Percentiles rank a stretch among this genome's conserved stretches.
These are phyloP conservation scores for Bilobella aurantiaca DNA, from an alignment of 1,140 invertebrate genomes.

Conservation along the genomic window DNA sequence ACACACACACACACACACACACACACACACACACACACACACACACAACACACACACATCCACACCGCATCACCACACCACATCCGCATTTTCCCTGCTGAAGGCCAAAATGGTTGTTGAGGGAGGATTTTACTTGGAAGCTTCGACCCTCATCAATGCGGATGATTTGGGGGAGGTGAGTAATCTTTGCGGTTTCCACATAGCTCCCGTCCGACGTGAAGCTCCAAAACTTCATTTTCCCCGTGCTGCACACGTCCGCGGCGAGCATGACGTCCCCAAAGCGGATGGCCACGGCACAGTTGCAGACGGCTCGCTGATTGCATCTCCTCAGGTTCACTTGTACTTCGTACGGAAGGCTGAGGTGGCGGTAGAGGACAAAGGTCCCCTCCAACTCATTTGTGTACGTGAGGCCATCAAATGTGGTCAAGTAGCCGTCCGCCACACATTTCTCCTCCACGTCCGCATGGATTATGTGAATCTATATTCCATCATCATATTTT, in stretches of 20 bases:
- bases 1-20: no score
- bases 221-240: conserved; percentile 34
- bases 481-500: no score
- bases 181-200: conserved; percentile 25
- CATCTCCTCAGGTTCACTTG: conserved; percentile 32
- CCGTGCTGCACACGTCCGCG: conserved; percentile 30
- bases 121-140: conserved; percentile 35
- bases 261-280: conserved; percentile 32
- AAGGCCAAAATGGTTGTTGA: no score
- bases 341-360: conserved; percentile 33
- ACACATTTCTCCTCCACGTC: conserved; percentile 33
- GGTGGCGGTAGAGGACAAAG: conserved; percentile 34
- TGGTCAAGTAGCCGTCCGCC: conserved; percentile 23
- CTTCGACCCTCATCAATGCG: conserved; percentile 35
- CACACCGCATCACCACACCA: no score
- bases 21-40: no score
- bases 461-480: conserved; percentile 30
- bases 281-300: conserved; percentile 33
- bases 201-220: conserved; percentile 28
- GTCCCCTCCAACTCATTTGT: conserved; percentile 32
- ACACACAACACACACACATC: no score
- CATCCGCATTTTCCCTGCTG: no score
- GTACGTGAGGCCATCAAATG: conserved; percentile 34
- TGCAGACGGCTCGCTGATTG: conserved; percentile 29
- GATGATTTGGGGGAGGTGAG: conserved; percentile 33